Conservation (phyloP, 2,888 invertebrate genomes). For the Bimastos eiseni region DNA sequence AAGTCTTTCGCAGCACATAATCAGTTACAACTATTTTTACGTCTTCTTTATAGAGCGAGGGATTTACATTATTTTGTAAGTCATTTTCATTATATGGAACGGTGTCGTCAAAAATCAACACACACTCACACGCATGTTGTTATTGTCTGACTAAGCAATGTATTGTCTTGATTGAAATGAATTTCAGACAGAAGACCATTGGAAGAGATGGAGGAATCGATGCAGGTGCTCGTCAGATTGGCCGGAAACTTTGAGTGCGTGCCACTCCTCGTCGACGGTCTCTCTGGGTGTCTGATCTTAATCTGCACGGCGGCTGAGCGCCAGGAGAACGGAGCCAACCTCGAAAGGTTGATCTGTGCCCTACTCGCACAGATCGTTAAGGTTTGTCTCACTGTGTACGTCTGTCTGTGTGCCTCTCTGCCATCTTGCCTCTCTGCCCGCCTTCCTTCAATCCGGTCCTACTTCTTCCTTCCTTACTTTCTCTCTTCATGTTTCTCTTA, state of each 20-base stretch:
- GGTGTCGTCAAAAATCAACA: neutral
- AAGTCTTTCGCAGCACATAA: no score
- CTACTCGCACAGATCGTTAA: conserved; percentile 39
- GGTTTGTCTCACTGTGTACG: conserved; percentile 19
- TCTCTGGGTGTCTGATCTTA: conserved; percentile 47
- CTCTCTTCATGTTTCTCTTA: no score
- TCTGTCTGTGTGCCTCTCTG: neutral
- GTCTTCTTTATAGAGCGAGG: no score
- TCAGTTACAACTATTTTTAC: no score
- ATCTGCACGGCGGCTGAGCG: conserved; percentile 37
- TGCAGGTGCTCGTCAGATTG: conserved; percentile 66
- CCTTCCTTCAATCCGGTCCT: neutral
- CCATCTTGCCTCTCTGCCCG: neutral
- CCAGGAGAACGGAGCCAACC: conserved; percentile 28
- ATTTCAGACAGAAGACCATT: conserved; percentile 24
- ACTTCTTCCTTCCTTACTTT: neutral
- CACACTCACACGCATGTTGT: neutral
- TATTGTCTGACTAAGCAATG: no score
- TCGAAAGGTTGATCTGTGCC: conserved; percentile 36
- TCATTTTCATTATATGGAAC: no score
- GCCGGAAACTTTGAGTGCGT: conserved; percentile 68
- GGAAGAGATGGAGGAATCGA: conserved; percentile 64
- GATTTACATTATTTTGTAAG: no score
- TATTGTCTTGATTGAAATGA: neutral
- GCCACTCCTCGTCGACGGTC: conserved; percentile 65